phyloP scores from a whole-genome alignment of 2,888 invertebrate genomes.

The Heliconius hortense region DNA sequence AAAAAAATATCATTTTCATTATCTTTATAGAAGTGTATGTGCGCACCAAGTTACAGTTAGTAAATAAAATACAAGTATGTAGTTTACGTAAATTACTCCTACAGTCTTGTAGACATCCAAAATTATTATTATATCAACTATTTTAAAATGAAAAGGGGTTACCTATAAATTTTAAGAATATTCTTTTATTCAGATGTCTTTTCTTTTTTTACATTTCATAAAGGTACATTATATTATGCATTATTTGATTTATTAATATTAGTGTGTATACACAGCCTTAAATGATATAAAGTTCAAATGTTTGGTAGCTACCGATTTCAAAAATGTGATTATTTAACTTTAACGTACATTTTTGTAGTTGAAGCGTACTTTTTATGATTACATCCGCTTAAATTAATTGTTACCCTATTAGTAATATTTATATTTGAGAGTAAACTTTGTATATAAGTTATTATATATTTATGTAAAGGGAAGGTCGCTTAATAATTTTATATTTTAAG shows the following conservation, averaged over 20 bases:
- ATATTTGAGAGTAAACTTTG: neutral
- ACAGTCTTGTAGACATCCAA: neutral
- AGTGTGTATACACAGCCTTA: constrained; percentile 54
- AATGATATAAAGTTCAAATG: constrained; percentile 53
- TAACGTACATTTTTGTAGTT: constrained; percentile 27
- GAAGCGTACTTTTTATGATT: constrained; percentile 21
- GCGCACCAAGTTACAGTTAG: neutral
- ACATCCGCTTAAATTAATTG: constrained; percentile 26
- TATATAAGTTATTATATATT: neutral
- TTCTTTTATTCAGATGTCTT: neutral
- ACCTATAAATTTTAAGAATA: no score
- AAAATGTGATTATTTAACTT: constrained; percentile 29
- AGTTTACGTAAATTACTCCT: neutral
- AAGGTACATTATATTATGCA: neutral
- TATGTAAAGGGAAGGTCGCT: neutral
- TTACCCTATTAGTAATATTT: constrained; percentile 30
- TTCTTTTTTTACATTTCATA: neutral
- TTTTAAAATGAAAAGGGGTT: neutral
- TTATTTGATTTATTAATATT: neutral
- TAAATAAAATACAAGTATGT: neutral
- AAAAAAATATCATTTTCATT: neutral
- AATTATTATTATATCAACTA: neutral
- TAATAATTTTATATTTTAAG: neutral
- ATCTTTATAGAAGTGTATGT: neutral
- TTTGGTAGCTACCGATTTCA: constrained; percentile 61